Conservation (phyloP, 2,888 invertebrate species). For the Geotrupes spiniger region DNA sequence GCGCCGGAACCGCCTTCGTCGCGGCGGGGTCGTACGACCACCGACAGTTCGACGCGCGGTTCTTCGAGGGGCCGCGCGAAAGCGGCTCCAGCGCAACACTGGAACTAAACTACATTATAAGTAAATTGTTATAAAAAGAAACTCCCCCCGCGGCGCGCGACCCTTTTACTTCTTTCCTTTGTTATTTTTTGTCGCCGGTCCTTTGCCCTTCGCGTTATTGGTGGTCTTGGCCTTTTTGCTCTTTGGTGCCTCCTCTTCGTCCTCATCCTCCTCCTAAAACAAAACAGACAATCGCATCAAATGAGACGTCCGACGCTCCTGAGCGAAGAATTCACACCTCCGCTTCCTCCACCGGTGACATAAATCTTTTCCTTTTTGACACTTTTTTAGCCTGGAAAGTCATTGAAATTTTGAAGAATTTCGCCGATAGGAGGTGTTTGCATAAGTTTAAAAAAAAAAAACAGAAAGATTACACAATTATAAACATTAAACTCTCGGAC, state of each 20-base stretch:
- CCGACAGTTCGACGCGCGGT: no score
- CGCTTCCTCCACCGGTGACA: constrained; percentile 34
- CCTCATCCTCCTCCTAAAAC: constrained; percentile 62
- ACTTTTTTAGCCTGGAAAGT: constrained; percentile 30
- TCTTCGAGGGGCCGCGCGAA: constrained; percentile 13
- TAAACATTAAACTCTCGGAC: no score
- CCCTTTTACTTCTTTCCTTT: constrained; percentile 35
- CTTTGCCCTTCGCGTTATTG: constrained; percentile 69
- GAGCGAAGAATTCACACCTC: constrained; percentile 37
- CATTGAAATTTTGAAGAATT: constrained; percentile 3
- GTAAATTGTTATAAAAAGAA: constrained; percentile 15
- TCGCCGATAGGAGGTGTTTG: no score
- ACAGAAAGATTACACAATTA: no score
- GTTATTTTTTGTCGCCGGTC: constrained; percentile 60
- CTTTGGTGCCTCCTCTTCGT: constrained; percentile 76
- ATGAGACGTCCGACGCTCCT: constrained; percentile 2
- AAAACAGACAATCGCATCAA: constrained; percentile 27
- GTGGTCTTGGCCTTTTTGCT: constrained; percentile 72
- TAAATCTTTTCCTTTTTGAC: constrained; percentile 41
- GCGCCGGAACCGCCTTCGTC: constrained; percentile 13
- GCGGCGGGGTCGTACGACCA: no score
- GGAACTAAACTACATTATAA: constrained; percentile 31
- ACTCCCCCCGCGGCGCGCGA: no score
- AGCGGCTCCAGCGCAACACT: constrained; percentile 24
- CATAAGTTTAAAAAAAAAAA: no score